These are phyloP conservation scores for Nymphalis urticae DNA, from an alignment of 2,888 invertebrate genomes.

Conservation along the genomic window DNA sequence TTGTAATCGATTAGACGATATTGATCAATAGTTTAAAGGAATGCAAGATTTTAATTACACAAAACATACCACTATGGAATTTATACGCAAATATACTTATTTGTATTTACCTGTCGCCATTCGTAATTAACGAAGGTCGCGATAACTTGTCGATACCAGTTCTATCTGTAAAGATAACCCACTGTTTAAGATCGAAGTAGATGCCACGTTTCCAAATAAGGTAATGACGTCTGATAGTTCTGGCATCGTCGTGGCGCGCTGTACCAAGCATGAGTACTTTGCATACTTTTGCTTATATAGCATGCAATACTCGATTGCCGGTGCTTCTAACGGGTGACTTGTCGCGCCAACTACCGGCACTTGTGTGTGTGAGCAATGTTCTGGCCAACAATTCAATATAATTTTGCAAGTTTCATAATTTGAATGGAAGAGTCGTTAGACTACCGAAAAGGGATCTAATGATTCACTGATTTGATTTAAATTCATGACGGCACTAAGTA, in stretches of 20 bases:
- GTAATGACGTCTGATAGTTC: conserved; percentile 55
- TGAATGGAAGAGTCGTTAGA: conserved; percentile 31
- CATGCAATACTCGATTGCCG: conserved; percentile 64
- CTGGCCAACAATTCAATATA: conserved; percentile 23
- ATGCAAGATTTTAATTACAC: conserved; percentile 27
- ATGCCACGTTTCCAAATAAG: conserved; percentile 59
- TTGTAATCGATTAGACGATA: background rate
- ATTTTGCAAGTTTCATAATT: conserved; percentile 30
- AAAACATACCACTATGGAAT: conserved; percentile 16
- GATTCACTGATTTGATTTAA: conserved; percentile 33
- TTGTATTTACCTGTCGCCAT: conserved; percentile 23
- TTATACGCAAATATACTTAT: conserved; percentile 24
- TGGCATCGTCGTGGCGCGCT: conserved; percentile 42
- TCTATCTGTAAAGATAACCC: conserved; percentile 18
- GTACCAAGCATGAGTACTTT: conserved; percentile 33
- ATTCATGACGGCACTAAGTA: conserved; percentile 26
- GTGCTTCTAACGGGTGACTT: conserved; percentile 57
- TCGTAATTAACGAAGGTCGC: conserved; percentile 16
- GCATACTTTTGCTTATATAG: conserved; percentile 51
- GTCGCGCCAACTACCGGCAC: conserved; percentile 67
- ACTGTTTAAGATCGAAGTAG: conserved; percentile 49
- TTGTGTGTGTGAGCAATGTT: conserved; percentile 32
- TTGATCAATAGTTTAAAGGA: conserved; percentile 5
- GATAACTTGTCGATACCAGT: conserved; percentile 20
- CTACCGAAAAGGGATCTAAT: conserved; percentile 39